Conservation (phyloP, 2,888 invertebrate genomes). For the Macrophya alboannulata region DNA sequence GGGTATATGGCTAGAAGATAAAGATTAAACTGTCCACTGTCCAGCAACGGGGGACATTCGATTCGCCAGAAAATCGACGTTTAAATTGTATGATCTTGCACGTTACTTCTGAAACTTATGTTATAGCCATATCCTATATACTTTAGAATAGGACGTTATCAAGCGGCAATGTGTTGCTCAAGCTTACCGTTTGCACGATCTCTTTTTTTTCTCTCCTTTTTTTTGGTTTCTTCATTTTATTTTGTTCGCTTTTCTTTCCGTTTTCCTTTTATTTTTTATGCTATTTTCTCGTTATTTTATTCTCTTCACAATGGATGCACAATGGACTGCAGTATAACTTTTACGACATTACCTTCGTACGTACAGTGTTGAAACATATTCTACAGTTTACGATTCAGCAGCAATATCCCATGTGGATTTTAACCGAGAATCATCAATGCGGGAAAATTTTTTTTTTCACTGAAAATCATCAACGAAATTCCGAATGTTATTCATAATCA, state of each 20-base stretch:
- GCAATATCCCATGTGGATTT: background rate
- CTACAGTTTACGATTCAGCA: background rate
- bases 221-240: background rate
- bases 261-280: background rate
- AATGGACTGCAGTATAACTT: slow-evolving; percentile 53
- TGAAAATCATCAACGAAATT: background rate
- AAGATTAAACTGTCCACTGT: slow-evolving; percentile 1
- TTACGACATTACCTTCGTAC: slow-evolving; percentile 9
- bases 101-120: background rate
- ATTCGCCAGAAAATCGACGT: slow-evolving; percentile 16
- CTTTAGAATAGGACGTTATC: background rate
- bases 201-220: background rate
- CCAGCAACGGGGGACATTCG: background rate
- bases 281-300: background rate
- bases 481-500: too few relatives aligned
- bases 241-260: background rate
- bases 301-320: slow-evolving; percentile 5
- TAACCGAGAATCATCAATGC: background rate
- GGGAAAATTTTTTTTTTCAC: background rate
- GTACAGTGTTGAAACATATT: background rate
- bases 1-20: background rate
- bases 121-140: background rate
- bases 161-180: slow-evolving; percentile 21
- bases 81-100: background rate
- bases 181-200: background rate